phyloP scores from a whole-genome alignment of 1,140 invertebrate genomes.

The Euwallacea similis region DNA sequence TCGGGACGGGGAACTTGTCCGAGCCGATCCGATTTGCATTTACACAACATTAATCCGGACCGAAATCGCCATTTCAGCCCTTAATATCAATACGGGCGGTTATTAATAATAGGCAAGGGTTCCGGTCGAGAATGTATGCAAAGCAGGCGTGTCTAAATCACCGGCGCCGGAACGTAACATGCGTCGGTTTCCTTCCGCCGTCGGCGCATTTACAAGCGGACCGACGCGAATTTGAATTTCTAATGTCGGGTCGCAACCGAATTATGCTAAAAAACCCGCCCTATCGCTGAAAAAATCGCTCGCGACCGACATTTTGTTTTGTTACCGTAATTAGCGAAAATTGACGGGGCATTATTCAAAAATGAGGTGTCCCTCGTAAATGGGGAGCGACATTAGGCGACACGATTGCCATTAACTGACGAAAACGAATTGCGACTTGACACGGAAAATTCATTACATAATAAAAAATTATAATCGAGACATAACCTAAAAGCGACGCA shows the following conservation, averaged over 20 bases:
- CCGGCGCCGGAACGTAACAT: slow-evolving; percentile 47
- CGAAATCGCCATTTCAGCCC: slow-evolving; percentile 21
- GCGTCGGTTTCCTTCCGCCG: slow-evolving; percentile 47
- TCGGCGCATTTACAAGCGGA: slow-evolving; percentile 47
- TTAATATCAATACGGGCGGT: slow-evolving; percentile 30
- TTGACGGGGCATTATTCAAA: slow-evolving; percentile 39
- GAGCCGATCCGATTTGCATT: slow-evolving; percentile 13
- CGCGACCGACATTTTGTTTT: slow-evolving; percentile 43
- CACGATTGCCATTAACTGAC: slow-evolving; percentile 21
- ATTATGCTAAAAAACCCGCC: slow-evolving; percentile 27
- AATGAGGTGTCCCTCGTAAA: slow-evolving; percentile 38
- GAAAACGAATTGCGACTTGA: slow-evolving; percentile 32
- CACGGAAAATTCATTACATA: slow-evolving; percentile 21
- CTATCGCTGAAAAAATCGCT: slow-evolving; percentile 38
- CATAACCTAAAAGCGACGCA: too few relatives aligned
- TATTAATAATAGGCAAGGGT: slow-evolving; percentile 35
- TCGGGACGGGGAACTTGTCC: slow-evolving; percentile 15
- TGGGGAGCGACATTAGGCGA: slow-evolving; percentile 37
- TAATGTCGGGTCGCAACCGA: slow-evolving; percentile 41
- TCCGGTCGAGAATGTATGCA: slow-evolving; percentile 35
- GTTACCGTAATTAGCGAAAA: slow-evolving; percentile 44
- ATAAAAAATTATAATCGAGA: too few relatives aligned
- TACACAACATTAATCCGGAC: slow-evolving; percentile 12
- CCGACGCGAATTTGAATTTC: slow-evolving; percentile 49
- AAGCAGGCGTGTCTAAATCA: slow-evolving; percentile 47